A percentile compares a stretch with the other conserved stretches of the same genome.
These are phyloP conservation scores for Okapia johnstoni DNA, from an alignment of 2,113 vertebrate genomes.

Conservation along the genomic window DNA sequence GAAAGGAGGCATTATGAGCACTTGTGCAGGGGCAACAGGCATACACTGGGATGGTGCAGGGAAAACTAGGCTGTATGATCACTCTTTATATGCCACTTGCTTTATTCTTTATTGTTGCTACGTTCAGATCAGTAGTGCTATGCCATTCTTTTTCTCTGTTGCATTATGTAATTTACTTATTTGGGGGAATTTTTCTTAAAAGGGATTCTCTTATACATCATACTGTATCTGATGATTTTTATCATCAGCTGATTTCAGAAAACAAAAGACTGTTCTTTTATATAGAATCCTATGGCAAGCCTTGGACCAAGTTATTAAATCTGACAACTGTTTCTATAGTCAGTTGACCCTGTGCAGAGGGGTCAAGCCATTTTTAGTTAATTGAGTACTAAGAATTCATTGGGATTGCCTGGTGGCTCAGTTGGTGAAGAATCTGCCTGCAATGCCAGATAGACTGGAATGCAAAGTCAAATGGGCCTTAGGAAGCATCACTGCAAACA, in stretches of 20 bases:
- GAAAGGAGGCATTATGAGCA: background rate
- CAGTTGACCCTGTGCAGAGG: background rate
- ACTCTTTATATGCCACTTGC: background rate
- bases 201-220: background rate
- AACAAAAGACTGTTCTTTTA: background rate
- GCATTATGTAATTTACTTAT: background rate
- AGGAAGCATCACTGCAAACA: background rate
- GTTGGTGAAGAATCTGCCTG: background rate
- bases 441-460: background rate
- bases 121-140: background rate
- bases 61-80: background rate
- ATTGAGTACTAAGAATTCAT: conserved; percentile 31
- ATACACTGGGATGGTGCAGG: background rate
- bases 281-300: background rate
- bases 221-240: background rate
- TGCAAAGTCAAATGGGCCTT: background rate
- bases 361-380: conserved; percentile 54
- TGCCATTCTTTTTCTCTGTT: background rate
- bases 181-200: background rate
- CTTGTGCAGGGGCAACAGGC: background rate
- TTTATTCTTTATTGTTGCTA: background rate
- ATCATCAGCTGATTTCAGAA: background rate
- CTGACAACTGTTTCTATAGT: background rate
- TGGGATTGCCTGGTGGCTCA: background rate
- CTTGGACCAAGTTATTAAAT: background rate